These are phyloP conservation scores for Drosophila differens DNA, from an alignment of 2,888 invertebrate species.

Conservation along the genomic window DNA sequence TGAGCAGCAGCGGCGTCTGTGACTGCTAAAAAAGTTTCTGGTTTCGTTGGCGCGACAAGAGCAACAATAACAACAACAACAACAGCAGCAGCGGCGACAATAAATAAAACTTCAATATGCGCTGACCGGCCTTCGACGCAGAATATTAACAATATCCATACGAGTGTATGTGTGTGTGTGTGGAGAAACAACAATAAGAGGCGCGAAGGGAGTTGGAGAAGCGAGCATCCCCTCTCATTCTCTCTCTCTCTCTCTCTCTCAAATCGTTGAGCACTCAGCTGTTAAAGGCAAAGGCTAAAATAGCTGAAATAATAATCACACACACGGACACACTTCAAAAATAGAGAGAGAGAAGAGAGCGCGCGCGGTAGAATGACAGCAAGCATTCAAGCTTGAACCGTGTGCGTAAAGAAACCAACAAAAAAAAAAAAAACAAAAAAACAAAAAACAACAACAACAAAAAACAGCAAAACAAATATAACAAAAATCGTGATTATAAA, in stretches of 20 bases:
- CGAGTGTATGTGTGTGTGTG: background rate
- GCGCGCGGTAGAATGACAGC: conserved; percentile 22
- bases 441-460: conserved; percentile 10
- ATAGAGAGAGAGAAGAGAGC: conserved; percentile 1
- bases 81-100: conserved; percentile 31
- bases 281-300: conserved; percentile 53
- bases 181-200: conserved; percentile 10
- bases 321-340: conserved; percentile 6
- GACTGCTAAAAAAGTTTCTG: conserved; percentile 65
- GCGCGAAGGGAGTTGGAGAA: conserved; percentile 18
- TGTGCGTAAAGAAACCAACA: conserved; percentile 51
- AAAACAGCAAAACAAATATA: conserved; percentile 45
- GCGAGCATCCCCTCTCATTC: conserved; percentile 32
- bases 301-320: conserved; percentile 44
- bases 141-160: conserved; percentile 64
- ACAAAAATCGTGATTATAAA: conserved; percentile 39
- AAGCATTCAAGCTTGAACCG: conserved; percentile 45
- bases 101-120: conserved; percentile 66
- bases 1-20: conserved; percentile 47
- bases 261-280: conserved; percentile 39
- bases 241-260: conserved; percentile 3
- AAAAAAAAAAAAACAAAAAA: conserved; percentile 6
- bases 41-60: conserved; percentile 57
- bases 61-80: conserved; percentile 22
- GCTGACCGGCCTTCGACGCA: conserved; percentile 65